Evolutionary conservation across 1,140 invertebrate species (phyloP), one percentile per base, ranked within the genome.

Genomic region (Ceratina calcarata): DNA sequence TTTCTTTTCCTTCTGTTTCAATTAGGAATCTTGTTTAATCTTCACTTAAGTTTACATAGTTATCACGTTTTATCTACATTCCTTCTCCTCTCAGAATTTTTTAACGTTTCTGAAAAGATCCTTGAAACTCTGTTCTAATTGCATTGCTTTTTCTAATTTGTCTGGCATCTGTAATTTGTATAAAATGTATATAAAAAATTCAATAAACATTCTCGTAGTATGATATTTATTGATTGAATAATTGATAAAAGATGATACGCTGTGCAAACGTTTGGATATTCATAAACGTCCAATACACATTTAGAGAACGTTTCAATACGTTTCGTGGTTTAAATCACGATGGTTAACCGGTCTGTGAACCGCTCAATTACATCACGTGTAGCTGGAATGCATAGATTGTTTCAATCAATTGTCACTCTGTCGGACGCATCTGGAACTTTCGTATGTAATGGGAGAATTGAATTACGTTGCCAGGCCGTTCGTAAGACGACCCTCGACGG

Each of bases 341-440:
- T 78, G 57, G 66, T 83, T 70, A 53, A 49, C 10, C 61, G 37
- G 71, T 82, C 70, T 66, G 72, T 71, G 62, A 72, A 81, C 61
- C 32, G 78, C 53, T 81, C 66, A 76, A 83, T 83, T 81, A 83
- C 55, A 77, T 83, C 78, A 83, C 68, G 78, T 81, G 72, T 83
- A 67, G 73, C 13, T 71, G 67, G 67, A 69, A 68, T 72, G 55
- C 58, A 80, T 71, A 83, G 78, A 85, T 83, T 83, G 57, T 83
- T 85, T 83, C 82, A 85, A 83, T 85, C 72, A 85, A 78, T 78
- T 71, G 66, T 68, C 78, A 81, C 66, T 81, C 66, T 64, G 68
- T 74, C 37, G 37, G 37, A 10, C 10, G 69, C 51, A 67, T 85
- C 82, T 83, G 77, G 84, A 85, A 83, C 81, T 83, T 85, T 85